Conservation (phyloP, 2,888 invertebrate species). For the Nymphalis polychloros region DNA sequence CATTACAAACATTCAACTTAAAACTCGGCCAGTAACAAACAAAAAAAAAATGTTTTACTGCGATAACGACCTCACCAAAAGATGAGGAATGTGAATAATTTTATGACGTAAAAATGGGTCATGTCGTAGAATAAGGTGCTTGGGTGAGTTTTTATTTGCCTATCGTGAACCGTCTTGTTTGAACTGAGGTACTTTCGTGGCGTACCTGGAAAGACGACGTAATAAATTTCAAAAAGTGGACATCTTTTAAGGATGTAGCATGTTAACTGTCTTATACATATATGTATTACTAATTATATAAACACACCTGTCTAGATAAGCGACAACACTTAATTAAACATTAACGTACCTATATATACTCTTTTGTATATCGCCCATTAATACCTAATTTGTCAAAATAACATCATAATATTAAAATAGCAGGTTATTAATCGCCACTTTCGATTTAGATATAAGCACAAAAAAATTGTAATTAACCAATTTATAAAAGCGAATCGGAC, state of each 20-base stretch:
- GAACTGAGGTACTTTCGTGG: constrained; percentile 52
- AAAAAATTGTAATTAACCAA: background rate
- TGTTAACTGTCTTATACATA: constrained; percentile 39
- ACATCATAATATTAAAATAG: background rate
- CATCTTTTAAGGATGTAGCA: constrained; percentile 48
- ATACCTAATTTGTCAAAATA: too few species aligned
- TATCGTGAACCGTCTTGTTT: constrained; percentile 64
- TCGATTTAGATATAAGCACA: background rate
- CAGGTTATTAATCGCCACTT: background rate
- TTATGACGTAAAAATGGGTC: constrained; percentile 69
- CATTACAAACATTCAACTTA: constrained; percentile 43
- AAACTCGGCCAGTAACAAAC: constrained; percentile 54
- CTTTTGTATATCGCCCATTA: too few species aligned
- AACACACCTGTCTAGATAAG: constrained; percentile 48
- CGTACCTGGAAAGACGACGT: constrained; percentile 62
- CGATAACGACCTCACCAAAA: constrained; percentile 38
- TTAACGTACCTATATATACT: background rate
- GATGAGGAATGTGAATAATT: constrained; percentile 58
- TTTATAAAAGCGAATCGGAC: constrained; percentile 18
- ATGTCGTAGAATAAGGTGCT: constrained; percentile 56
- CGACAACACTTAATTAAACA: background rate
- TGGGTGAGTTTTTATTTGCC: constrained; percentile 64
- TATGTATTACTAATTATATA: constrained; percentile 41
- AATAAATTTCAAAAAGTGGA: constrained; percentile 68
- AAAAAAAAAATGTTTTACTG: constrained; percentile 49